Percentiles rank a stretch among this genome's conserved stretches.
Conservation (phyloP, 2,113 vertebrate genomes). For the Capreolus pygargus region DNA sequence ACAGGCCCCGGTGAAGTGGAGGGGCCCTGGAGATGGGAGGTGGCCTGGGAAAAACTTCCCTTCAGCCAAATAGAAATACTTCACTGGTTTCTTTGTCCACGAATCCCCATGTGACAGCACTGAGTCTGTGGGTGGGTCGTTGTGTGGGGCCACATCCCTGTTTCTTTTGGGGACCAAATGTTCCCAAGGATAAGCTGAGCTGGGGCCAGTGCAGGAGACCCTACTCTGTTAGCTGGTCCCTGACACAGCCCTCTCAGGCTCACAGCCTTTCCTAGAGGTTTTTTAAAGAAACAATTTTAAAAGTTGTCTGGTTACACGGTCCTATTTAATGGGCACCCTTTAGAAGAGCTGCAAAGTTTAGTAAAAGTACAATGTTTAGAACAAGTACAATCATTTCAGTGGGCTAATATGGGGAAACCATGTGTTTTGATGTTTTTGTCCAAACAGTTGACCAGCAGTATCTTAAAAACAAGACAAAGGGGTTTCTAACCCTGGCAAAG, state of each 20-base stretch:
- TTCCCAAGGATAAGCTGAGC: not conserved
- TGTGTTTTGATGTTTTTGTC: not conserved
- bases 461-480: not conserved
- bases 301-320: not conserved
- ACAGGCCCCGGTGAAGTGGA: not conserved
- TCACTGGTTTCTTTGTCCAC: not conserved
- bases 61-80: not conserved
- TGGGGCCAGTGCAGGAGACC: not conserved
- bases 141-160: not conserved
- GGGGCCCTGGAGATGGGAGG: not conserved
- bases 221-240: not conserved
- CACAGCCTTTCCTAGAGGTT: not conserved
- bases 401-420: not conserved
- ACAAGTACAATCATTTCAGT: not conserved
- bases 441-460: not conserved
- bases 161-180: not conserved
- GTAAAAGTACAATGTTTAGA: not conserved
- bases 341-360: not conserved
- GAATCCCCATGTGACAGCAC: not conserved
- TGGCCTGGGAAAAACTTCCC: not conserved
- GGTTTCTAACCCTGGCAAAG: not conserved
- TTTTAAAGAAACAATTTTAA: not conserved
- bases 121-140: not conserved
- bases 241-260: not conserved
- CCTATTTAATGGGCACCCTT: not conserved